Conservation (phyloP, 2,888 invertebrate genomes). For the Hemithea aestivaria region DNA sequence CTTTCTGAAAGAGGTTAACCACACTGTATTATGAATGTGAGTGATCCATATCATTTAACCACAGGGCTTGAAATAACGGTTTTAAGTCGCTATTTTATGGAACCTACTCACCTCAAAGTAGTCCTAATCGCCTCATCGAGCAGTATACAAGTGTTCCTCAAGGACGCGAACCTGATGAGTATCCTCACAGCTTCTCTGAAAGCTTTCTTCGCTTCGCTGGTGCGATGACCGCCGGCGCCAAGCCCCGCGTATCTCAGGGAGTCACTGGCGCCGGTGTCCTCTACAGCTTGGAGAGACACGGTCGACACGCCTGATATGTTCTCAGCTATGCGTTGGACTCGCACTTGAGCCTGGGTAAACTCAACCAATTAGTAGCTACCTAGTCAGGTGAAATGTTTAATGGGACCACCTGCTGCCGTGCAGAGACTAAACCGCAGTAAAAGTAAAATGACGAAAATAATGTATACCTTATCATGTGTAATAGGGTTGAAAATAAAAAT, state of each 20-base stretch:
- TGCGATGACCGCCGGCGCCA: slow-evolving; percentile 67
- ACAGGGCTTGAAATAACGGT: too few species aligned
- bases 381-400: background rate
- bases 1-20: slow-evolving; percentile 55
- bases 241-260: slow-evolving; percentile 59
- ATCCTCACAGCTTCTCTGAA: slow-evolving; percentile 60
- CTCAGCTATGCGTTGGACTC: slow-evolving; percentile 58
- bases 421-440: too few species aligned
- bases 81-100: background rate
- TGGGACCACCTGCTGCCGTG: too few species aligned
- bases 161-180: slow-evolving; percentile 72
- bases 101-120: slow-evolving; percentile 54
- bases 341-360: slow-evolving; percentile 57
- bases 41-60: too few species aligned
- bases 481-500: too few species aligned
- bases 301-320: slow-evolving; percentile 69
- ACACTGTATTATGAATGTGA: background rate
- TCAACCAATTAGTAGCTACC: background rate
- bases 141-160: slow-evolving; percentile 60
- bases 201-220: slow-evolving; percentile 60
- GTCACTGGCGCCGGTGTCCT: slow-evolving; percentile 54
- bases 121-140: slow-evolving; percentile 58
- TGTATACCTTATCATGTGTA: too few species aligned
- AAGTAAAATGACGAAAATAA: too few species aligned
- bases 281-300: slow-evolving; percentile 54